Conservation (phyloP, 2,797 vertebrate species). For the Alauda arvensis region DNA sequence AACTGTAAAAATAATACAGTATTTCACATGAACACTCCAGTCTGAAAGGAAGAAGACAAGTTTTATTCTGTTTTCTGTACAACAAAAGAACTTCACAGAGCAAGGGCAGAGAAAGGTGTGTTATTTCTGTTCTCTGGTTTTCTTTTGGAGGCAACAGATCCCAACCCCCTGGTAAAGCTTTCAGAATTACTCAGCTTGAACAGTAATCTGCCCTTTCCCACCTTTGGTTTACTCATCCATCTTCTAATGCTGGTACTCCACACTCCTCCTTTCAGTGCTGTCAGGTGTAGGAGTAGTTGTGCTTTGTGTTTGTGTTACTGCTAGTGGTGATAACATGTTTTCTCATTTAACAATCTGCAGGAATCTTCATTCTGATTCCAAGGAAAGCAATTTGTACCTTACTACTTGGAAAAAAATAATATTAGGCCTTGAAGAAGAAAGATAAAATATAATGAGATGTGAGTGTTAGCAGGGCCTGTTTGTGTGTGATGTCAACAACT, state of each 20-base stretch:
- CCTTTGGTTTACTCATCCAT: background rate
- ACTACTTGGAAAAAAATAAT: background rate
- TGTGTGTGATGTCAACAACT: background rate
- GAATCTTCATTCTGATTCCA: background rate
- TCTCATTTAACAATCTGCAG: background rate
- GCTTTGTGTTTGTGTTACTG: background rate
- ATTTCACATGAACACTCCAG: background rate
- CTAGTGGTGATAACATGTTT: background rate
- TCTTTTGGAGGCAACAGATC: background rate
- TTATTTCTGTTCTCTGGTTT: background rate
- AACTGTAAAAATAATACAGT: background rate
- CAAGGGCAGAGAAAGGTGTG: background rate
- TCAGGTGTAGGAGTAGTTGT: background rate
- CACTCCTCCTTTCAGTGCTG: background rate
- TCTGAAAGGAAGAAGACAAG: background rate
- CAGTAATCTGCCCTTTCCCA: background rate
- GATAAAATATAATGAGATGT: background rate
- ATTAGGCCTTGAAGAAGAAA: background rate
- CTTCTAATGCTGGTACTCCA: background rate
- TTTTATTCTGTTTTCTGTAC: background rate
- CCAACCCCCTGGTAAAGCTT: background rate
- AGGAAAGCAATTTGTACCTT: background rate
- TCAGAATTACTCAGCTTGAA: background rate
- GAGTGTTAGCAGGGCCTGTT: background rate
- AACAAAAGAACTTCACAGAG: background rate